These are phyloP conservation scores for Dysidea cf. avara DNA, from an alignment of 37 sponge, comb jelly and placozoan species.

Conservation along the genomic window DNA sequence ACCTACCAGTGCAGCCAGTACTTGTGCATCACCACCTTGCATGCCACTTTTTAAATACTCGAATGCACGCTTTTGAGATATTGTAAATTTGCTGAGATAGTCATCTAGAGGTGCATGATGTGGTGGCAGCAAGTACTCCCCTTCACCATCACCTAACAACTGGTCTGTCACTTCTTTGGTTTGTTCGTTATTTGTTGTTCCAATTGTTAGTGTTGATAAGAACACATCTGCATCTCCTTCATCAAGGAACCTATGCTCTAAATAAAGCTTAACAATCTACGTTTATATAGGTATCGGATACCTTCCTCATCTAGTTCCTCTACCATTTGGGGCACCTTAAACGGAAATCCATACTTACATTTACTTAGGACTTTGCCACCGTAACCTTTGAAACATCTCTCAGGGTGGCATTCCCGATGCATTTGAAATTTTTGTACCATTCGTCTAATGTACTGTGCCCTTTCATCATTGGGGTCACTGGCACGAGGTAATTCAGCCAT, in stretches of 20 bases:
- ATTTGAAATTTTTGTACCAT: too few relatives aligned
- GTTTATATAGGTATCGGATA: not conserved
- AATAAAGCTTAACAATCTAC: too few relatives aligned
- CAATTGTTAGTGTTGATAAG: slow-evolving; percentile 1
- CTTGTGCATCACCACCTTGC: too few relatives aligned
- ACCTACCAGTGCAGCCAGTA: slow-evolving; percentile 2
- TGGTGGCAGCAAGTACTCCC: too few relatives aligned
- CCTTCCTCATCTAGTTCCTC: slow-evolving; percentile 19
- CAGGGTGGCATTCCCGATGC: not conserved
- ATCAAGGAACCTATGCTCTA: not conserved
- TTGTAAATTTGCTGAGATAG: not conserved
- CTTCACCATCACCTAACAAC: too few relatives aligned
- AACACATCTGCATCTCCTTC: slow-evolving; percentile 2
- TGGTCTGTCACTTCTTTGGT: slow-evolving; percentile 1
- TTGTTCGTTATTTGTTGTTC: not conserved
- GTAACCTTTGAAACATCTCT: not conserved
- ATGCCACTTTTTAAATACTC: slow-evolving; percentile 1
- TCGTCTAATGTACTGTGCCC: not conserved
- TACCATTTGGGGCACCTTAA: not conserved
- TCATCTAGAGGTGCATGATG: too few relatives aligned
- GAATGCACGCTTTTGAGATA: slow-evolving; percentile 7
- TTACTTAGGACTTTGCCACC: not conserved
- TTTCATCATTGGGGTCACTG: not conserved
- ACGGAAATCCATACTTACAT: slow-evolving; percentile 11
- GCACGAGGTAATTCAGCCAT: not conserved